A percentile compares a stretch with the other conserved stretches of the same genome.
These are phyloP conservation scores for Manacus vitellinus DNA, from an alignment of 2,113 vertebrate species.

Conservation along the genomic window DNA sequence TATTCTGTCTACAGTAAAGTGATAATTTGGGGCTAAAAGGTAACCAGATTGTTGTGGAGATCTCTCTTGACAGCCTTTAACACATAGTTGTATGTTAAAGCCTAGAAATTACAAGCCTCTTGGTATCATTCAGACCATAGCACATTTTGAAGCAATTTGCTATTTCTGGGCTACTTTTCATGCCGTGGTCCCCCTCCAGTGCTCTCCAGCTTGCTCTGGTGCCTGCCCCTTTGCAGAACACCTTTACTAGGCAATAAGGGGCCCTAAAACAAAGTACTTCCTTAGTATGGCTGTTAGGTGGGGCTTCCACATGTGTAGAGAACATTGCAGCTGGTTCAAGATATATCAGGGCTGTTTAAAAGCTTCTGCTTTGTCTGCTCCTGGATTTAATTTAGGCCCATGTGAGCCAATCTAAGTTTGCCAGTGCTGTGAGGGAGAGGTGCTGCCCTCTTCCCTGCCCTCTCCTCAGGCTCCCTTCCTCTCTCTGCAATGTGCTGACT, in stretches of 20 bases:
- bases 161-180: not conserved
- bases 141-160: not conserved
- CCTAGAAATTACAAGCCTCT: not conserved
- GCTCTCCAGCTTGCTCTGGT: not conserved
- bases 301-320: not conserved
- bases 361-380: not conserved
- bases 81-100: not conserved
- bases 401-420: not conserved
- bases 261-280: not conserved
- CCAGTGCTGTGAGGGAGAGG: not conserved
- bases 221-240: not conserved
- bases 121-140: not conserved
- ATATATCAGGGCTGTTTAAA: not conserved
- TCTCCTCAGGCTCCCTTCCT: too few relatives aligned
- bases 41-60: not conserved
- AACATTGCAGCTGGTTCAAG: not conserved
- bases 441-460: not conserved
- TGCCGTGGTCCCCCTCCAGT: not conserved
- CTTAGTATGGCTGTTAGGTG: not conserved
- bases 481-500: not conserved
- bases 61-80: not conserved
- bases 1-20: not conserved
- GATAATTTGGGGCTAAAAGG: slow-evolving; percentile 10
- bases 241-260: not conserved
- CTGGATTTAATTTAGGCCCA: not conserved